Percentiles rank a stretch among this genome's conserved stretches.
These are phyloP conservation scores for Leptopilina myrica DNA, from an alignment of 2,888 invertebrate genomes.

Conservation along the genomic window DNA sequence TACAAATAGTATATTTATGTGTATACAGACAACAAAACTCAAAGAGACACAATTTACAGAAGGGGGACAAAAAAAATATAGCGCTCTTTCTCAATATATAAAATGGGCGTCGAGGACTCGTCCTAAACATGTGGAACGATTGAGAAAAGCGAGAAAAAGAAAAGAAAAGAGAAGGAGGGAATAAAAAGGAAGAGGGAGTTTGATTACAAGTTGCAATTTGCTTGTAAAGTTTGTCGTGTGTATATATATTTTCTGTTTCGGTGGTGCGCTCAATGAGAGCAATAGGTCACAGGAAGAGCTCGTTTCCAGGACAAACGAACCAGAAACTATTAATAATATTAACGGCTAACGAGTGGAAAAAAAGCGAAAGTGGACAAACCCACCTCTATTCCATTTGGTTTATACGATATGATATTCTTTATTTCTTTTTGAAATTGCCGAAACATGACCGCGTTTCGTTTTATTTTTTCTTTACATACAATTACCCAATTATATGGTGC, in stretches of 20 bases:
- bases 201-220: constrained; percentile 32
- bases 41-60: not conserved
- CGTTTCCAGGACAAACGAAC: constrained; percentile 70
- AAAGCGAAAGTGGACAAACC: constrained; percentile 69
- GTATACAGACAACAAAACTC: not conserved
- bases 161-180: too few species aligned
- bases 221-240: constrained; percentile 19
- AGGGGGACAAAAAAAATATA: too few species aligned
- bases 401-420: constrained; percentile 35
- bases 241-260: constrained; percentile 52
- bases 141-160: constrained; percentile 1
- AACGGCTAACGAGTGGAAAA: constrained; percentile 63
- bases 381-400: constrained; percentile 40
- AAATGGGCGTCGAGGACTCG: constrained; percentile 15
- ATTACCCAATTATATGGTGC: not conserved
- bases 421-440: constrained; percentile 31
- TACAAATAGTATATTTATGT: not conserved
- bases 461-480: not conserved
- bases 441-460: not conserved
- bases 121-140: constrained; percentile 23
- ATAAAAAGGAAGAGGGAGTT: not conserved
- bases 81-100: not conserved
- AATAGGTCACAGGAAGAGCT: constrained; percentile 71
- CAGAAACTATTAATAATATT: constrained; percentile 72
- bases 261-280: constrained; percentile 68